Conservation (phyloP, 2,797 vertebrate species). For the Harpagifer antarcticus region DNA sequence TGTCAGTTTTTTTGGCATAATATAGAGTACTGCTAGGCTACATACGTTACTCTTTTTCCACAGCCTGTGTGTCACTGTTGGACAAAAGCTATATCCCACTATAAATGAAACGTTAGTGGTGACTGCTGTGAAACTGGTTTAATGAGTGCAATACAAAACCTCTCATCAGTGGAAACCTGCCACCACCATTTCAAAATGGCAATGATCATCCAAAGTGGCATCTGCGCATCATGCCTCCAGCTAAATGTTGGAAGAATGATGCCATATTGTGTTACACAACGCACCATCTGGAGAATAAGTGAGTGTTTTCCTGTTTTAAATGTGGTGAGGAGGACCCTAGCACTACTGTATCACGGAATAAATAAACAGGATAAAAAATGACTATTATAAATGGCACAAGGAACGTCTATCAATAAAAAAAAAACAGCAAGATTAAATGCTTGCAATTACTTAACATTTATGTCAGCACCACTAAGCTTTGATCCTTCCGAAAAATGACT, state of each 20-base stretch:
- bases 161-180: slow-evolving; percentile 66
- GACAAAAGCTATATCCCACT: slow-evolving; percentile 8
- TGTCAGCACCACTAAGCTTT: slow-evolving; percentile 48
- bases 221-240: slow-evolving; percentile 68
- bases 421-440: neutral
- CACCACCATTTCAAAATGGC: slow-evolving; percentile 64
- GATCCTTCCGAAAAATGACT: slow-evolving; percentile 41
- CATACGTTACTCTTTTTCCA: slow-evolving; percentile 7
- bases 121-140: slow-evolving; percentile 58
- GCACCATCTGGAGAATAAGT: slow-evolving; percentile 61
- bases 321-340: slow-evolving; percentile 39
- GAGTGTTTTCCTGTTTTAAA: slow-evolving; percentile 48
- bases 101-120: slow-evolving; percentile 23
- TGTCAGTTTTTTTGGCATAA: neutral
- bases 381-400: slow-evolving; percentile 7
- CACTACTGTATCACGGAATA: slow-evolving; percentile 12
- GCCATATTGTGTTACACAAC: slow-evolving; percentile 62
- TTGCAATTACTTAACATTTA: slow-evolving; percentile 3
- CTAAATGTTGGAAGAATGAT: slow-evolving; percentile 60
- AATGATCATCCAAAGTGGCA: slow-evolving; percentile 71
- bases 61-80: neutral
- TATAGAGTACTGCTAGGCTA: no score
- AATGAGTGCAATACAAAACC: slow-evolving; percentile 65
- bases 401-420: neutral
- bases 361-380: slow-evolving; percentile 25